Evolutionary conservation across 2,113 vertebrate species (phyloP), one percentile per base, ranked within the genome.

Genomic region (Engraulis encrasicolus): DNA sequence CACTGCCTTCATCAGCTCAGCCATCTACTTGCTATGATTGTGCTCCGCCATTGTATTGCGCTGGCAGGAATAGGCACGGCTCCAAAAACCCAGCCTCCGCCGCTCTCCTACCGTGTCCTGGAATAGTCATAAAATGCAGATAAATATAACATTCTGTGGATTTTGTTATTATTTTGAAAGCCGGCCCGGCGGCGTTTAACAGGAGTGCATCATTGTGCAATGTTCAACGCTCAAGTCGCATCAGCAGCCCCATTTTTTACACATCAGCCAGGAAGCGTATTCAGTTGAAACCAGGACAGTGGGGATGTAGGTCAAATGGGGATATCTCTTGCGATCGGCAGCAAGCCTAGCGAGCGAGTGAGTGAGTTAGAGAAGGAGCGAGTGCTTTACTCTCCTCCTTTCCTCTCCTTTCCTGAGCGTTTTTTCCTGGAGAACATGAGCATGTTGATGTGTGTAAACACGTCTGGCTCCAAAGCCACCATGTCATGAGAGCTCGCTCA

Each of bases 221-320:
- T n/a, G 4, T 61, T 61, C 54, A 9, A 1, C 11, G 54, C 54
- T 5, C 20, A 6, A 58, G 19, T n/a, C 20, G 54, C 23, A 3
- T 58, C 19, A 7, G 54, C 12, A n/a, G 54, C 58, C 58, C 40
- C 40, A 3, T 45, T 27, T 14, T 66, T n/a, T n/a, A n/a, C n/a
- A 23, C 58, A 31, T 31, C n/a, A n/a, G n/a, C n/a, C n/a, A 66
- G 9, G 23, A 66, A 23, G 23, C 11, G 58, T 14, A n/a, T 31
- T 14, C 12, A 23, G 58, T 31, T 66, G 58, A 66, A 66, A 66
- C 11, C n/a, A 66, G 58, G 58, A 23, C 58, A 66, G 27, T 66
- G 58, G 23, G 58, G 58, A 66, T 66, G 58, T 66, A 66, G 58
- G 58, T 66, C 58, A 66, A 66, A 66, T 23, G 23, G 58, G 58